Conservation (phyloP, 1,140 invertebrate species). For the Drosophila subobscura region DNA sequence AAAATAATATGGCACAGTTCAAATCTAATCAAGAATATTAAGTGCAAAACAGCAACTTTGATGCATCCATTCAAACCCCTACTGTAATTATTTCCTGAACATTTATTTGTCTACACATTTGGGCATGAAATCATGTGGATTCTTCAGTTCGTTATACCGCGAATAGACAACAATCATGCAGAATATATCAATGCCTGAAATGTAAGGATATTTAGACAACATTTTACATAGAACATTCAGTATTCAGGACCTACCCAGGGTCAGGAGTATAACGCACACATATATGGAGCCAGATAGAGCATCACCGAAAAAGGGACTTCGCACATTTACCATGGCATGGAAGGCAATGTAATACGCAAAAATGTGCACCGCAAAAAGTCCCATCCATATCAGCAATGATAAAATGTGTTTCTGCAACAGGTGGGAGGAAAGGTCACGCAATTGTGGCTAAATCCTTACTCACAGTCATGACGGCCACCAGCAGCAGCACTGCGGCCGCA, state of each 20-base stretch:
- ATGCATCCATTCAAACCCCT: too few species aligned
- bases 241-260: constrained; percentile 10
- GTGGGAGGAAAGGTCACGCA: too few species aligned
- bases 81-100: too few species aligned
- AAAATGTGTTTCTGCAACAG: constrained; percentile 4
- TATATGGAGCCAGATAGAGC: background rate
- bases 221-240: background rate
- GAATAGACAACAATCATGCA: constrained; percentile 16
- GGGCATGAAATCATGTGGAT: constrained; percentile 18
- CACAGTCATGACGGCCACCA: constrained; percentile 26
- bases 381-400: constrained; percentile 21
- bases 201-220: background rate
- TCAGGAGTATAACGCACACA: background rate
- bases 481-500: constrained; percentile 21
- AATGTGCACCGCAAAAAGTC: constrained; percentile 26
- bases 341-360: constrained; percentile 37
- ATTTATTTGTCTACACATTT: constrained; percentile 14
- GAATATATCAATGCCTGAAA: constrained; percentile 26
- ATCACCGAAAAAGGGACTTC: constrained; percentile 22
- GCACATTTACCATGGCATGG: background rate
- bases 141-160: constrained; percentile 1
- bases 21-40: too few species aligned
- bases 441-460: background rate
- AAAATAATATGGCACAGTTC: too few species aligned
- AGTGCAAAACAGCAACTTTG: too few species aligned